Conservation (phyloP, 2,113 vertebrate genomes). For the Caranx melampygus region DNA sequence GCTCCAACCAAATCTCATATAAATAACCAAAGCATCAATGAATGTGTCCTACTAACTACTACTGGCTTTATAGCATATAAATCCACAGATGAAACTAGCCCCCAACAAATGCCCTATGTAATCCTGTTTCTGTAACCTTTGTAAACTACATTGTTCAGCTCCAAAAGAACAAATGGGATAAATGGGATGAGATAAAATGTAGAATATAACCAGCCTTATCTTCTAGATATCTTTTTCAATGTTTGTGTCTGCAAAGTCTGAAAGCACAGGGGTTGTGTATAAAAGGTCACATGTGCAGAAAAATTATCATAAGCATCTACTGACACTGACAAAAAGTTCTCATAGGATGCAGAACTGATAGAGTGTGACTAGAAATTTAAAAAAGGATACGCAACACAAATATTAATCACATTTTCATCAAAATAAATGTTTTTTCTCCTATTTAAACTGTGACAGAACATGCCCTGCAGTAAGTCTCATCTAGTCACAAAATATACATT, state of each 20-base stretch:
- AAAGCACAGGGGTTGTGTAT: background rate
- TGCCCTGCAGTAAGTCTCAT: background rate
- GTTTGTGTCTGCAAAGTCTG: background rate
- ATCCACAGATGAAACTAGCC: background rate
- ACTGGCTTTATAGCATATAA: background rate
- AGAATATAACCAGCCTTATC: background rate
- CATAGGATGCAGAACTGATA: background rate
- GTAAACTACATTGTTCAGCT: background rate
- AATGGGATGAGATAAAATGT: background rate
- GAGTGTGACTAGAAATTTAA: background rate
- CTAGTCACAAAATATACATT: conserved; percentile 3
- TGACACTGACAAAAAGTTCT: background rate
- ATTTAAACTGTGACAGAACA: background rate
- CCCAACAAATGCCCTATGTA: background rate
- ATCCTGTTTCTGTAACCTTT: background rate
- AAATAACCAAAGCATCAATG: background rate
- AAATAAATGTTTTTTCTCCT: background rate
- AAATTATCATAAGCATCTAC: background rate
- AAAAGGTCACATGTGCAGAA: background rate
- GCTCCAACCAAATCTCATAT: background rate
- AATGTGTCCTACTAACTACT: background rate
- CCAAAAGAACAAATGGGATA: no score
- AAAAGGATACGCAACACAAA: background rate
- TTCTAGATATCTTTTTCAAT: background rate
- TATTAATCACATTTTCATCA: background rate